A percentile compares a stretch with the other conserved stretches of the same genome.
These are phyloP conservation scores for Antennarius striatus DNA, from an alignment of 2,113 vertebrate genomes.

Conservation along the genomic window DNA sequence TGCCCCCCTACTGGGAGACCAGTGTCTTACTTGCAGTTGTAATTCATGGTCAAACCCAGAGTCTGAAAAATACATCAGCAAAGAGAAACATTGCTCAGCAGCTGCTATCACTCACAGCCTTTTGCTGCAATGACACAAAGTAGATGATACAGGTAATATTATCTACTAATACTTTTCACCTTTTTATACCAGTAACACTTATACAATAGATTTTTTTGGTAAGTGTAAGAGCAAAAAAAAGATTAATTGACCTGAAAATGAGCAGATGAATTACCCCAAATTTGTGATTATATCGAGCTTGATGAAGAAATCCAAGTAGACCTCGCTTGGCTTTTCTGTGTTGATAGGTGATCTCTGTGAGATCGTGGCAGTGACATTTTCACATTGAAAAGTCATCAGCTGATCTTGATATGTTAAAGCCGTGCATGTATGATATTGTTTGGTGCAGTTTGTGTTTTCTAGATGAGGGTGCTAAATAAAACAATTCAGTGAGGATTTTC, in stretches of 20 bases:
- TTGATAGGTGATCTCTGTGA: conserved; percentile 75
- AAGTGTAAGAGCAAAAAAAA: conserved; percentile 22
- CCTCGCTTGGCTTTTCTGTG: conserved; percentile 74
- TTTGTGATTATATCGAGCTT: conserved; percentile 10
- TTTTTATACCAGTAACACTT: conserved; percentile 60
- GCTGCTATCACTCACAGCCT: conserved; percentile 57
- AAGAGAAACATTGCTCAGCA: conserved; percentile 42
- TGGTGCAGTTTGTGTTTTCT: conserved; percentile 79
- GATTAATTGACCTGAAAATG: conserved; percentile 22
- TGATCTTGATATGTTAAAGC: conserved; percentile 75
- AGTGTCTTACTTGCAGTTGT: conserved; percentile 52
- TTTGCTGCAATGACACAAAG: conserved; percentile 54
- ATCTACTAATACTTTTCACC: conserved; percentile 31
- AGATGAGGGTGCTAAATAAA: conserved; percentile 77
- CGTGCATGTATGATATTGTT: conserved; percentile 79
- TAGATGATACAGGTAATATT: background rate
- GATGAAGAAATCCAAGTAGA: conserved; percentile 14
- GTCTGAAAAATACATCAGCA: conserved; percentile 59
- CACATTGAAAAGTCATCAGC: conserved; percentile 79
- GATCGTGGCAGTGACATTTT: conserved; percentile 74
- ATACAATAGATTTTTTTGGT: conserved; percentile 31
- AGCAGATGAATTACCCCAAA: conserved; percentile 23
- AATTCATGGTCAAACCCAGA: conserved; percentile 53
- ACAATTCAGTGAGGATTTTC: conserved; percentile 60
- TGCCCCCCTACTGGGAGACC: conserved; percentile 28